A percentile compares a stretch with the other conserved stretches of the same genome.
These are phyloP conservation scores for Lasioglossum vierecki DNA, from an alignment of 2,888 invertebrate genomes.

Conservation along the genomic window DNA sequence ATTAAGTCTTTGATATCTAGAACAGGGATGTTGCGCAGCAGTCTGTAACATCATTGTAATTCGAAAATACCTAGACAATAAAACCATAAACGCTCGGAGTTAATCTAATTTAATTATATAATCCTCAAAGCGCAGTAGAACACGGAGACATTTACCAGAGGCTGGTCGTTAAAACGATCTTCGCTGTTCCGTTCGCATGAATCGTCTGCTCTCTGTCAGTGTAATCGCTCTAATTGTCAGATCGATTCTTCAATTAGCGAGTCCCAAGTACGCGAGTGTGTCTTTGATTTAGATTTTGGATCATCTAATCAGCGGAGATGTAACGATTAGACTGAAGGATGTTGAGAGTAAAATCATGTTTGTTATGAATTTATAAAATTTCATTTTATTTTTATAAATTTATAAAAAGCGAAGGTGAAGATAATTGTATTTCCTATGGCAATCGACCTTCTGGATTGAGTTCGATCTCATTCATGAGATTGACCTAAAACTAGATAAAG, in stretches of 20 bases:
- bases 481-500: background rate
- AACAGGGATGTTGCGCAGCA: background rate
- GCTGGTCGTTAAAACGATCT: background rate
- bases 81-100: background rate
- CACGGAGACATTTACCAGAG: background rate
- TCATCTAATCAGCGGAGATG: background rate
- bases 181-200: background rate
- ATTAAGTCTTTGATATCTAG: too few species aligned
- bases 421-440: too few species aligned
- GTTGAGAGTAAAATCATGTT: background rate
- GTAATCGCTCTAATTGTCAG: background rate
- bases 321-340: background rate
- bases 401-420: too few species aligned
- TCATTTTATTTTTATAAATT: too few species aligned
- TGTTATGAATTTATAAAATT: too few species aligned
- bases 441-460: too few species aligned
- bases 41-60: background rate
- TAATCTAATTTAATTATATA: background rate
- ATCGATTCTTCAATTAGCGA: background rate
- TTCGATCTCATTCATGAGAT: background rate
- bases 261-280: background rate
- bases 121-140: background rate
- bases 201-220: background rate
- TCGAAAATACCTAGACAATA: background rate
- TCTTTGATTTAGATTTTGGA: background rate